These are phyloP conservation scores for Hippotragus niger DNA, from an alignment of 2,113 vertebrate genomes.

Conservation along the genomic window DNA sequence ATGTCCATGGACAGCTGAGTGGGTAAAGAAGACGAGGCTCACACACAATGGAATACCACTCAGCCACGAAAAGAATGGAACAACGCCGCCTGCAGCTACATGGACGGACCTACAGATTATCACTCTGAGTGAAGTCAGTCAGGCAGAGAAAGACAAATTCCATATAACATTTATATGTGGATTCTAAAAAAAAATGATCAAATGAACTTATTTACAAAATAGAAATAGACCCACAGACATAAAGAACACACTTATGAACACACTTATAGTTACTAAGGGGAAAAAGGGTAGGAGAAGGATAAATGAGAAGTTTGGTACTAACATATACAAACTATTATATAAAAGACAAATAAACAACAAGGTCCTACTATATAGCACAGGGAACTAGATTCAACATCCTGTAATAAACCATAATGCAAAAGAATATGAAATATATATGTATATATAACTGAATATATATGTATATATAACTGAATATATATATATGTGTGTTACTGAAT, in stretches of 20 bases:
- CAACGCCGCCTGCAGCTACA: not conserved
- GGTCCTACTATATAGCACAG: not conserved
- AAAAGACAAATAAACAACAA: not conserved
- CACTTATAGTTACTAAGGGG: not conserved
- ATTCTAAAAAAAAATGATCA: not conserved
- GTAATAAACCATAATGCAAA: not conserved
- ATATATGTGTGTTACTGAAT: not conserved
- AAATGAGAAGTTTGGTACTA: not conserved
- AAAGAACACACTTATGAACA: not conserved
- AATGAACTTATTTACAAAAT: not conserved
- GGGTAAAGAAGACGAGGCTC: accelerated
- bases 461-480: not conserved
- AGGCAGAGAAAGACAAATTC: not conserved
- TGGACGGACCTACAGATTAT: not conserved
- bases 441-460: not conserved
- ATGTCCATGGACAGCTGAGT: not conserved
- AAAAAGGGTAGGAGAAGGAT: not conserved
- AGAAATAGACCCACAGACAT: not conserved
- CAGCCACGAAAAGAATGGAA: not conserved
- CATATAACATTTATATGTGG: not conserved
- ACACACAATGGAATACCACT: not conserved
- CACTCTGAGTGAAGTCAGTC: not conserved
- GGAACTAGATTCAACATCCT: not conserved
- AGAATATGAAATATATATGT: not conserved
- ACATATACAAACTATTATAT: not conserved